These are phyloP conservation scores for Troides helena DNA, from an alignment of 2,888 invertebrate species.

Conservation along the genomic window DNA sequence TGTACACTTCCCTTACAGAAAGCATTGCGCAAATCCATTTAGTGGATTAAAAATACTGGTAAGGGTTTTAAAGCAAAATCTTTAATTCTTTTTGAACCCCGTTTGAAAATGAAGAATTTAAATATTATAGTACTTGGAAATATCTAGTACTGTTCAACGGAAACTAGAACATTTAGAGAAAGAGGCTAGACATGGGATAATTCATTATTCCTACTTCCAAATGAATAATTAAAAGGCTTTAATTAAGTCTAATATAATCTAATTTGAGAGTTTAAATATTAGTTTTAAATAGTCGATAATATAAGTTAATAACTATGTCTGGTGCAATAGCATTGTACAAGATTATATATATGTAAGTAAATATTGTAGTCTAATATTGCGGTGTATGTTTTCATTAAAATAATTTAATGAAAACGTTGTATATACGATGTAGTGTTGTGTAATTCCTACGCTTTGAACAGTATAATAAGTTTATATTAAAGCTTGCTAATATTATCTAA, in stretches of 20 bases:
- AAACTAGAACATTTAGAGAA: not conserved
- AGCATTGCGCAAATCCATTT: conserved; percentile 13
- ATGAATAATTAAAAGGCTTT: no score
- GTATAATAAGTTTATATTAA: not conserved
- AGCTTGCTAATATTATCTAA: not conserved
- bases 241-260: no score
- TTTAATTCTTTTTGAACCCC: not conserved
- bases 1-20: not conserved
- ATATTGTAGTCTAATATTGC: no score
- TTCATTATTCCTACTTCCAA: no score
- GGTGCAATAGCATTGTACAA: no score
- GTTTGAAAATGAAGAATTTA: not conserved
- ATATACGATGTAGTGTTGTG: not conserved
- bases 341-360: no score
- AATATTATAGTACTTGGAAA: not conserved
- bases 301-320: no score
- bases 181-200: not conserved
- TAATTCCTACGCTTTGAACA: not conserved
- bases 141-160: not conserved
- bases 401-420: not conserved
- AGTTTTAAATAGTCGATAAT: no score
- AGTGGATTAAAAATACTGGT: conserved; percentile 8
- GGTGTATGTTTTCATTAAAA: no score
- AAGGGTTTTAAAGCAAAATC: conserved; percentile 2
- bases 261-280: no score